Evolutionary conservation across 2,888 invertebrate species (phyloP), one percentile per base, ranked within the genome.

Genomic region (Lottia scabra): DNA sequence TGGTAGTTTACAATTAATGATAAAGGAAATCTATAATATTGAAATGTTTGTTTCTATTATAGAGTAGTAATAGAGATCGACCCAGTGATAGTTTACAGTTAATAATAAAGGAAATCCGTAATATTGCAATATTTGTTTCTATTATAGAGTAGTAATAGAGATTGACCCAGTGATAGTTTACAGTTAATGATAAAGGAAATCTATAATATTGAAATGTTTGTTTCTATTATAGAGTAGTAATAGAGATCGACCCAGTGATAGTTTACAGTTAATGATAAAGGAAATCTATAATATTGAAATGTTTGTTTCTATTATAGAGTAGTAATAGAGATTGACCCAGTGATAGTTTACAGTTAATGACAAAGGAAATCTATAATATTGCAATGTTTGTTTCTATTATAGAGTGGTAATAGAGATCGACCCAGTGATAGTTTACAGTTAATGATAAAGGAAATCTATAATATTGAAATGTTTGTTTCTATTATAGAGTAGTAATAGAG

Each of bases 1-100:
- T 81, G 89, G 90, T 76, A 88, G 87, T 38, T 83, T 91, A 30
- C 90, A 91, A 76, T 82, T 92, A 73, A 90, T 90, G 87, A n/a
- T n/a, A n/a, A n/a, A 30, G 30, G 5, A 30, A 30, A 30, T 30
- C 3, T 30, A 5, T n/a, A 30, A 30, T 30, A 4, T 30, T 30
- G 5, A 30, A 30, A 30, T 30, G 2, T 30, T 30, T 30, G 19
- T 67, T 65, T 48, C 38, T 70, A 30, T 80, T 82, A 38, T 83
- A 91, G 91, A 88, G 86, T 46, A 85, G 87, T 46, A 87, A 89
- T 71, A 84, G 88, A 46, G 90, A 91, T 71, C 89, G 83, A 56
- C 85, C 87, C 0, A 89, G 88, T 81, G 89, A 90, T 76, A 88
- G 87, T 38, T 83, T 91, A 30, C 90, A 91, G 76, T 82, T 92